These are phyloP conservation scores for Agelastica alni DNA, from an alignment of 2,888 invertebrate species.

Conservation along the genomic window DNA sequence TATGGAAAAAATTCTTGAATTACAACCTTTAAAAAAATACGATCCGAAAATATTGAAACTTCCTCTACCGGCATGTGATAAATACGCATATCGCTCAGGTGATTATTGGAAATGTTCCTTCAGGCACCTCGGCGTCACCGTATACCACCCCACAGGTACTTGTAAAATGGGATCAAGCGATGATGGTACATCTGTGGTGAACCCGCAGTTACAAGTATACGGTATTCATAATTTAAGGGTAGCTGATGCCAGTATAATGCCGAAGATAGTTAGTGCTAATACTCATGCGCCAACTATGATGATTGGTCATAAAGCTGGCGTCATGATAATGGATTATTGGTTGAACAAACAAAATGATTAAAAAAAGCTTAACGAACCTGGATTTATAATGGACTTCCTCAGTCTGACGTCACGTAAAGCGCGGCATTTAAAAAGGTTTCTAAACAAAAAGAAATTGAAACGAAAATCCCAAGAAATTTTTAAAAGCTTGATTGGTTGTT, in stretches of 20 bases:
- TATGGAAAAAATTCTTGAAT: conserved; percentile 54
- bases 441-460: too few relatives aligned
- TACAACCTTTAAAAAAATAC: conserved; percentile 64
- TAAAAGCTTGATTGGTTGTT: too few relatives aligned
- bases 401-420: too few relatives aligned
- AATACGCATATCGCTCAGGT: conserved; percentile 67
- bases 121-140: conserved; percentile 74
- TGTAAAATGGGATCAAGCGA: conserved; percentile 76
- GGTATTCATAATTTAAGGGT: conserved; percentile 73
- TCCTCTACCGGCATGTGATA: conserved; percentile 68
- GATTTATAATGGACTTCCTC: too few relatives aligned
- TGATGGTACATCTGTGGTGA: conserved; percentile 69
- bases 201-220: conserved; percentile 65
- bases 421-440: too few relatives aligned
- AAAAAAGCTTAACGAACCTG: too few relatives aligned
- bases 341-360: conserved; percentile 43
- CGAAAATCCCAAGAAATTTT: too few relatives aligned
- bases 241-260: conserved; percentile 84
- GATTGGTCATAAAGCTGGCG: conserved; percentile 82
- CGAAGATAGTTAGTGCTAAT: conserved; percentile 76
- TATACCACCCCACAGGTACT: conserved; percentile 82
- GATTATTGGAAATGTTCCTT: conserved; percentile 79
- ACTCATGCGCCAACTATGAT: conserved; percentile 83
- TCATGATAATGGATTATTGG: conserved; percentile 81
- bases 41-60: conserved; percentile 68